A percentile compares a stretch with the other conserved stretches of the same genome.
Conservation (phyloP, 2,888 invertebrate genomes). For the Ptychoptera albimana region DNA sequence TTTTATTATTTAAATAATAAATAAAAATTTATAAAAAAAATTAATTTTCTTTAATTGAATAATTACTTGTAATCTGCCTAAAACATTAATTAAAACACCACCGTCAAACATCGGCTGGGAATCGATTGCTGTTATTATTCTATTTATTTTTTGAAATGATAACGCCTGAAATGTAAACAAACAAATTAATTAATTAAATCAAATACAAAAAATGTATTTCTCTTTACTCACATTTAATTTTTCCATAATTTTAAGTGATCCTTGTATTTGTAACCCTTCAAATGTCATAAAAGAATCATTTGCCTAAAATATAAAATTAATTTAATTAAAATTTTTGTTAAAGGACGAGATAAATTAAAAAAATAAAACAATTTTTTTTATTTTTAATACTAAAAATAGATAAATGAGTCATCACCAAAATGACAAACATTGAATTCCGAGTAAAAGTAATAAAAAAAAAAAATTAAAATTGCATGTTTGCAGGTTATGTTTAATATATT, state of each 20-base stretch:
- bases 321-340: too few relatives aligned
- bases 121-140: conserved; percentile 84
- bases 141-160: conserved; percentile 83
- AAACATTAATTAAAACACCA: conserved; percentile 86
- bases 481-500: too few relatives aligned
- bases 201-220: too few relatives aligned
- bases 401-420: too few relatives aligned
- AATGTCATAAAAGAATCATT: conserved; percentile 92
- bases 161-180: conserved; percentile 51
- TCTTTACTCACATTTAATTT: conserved; percentile 83
- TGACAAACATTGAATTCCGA: too few relatives aligned
- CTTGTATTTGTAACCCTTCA: conserved; percentile 86
- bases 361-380: too few relatives aligned
- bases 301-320: conserved; percentile 39
- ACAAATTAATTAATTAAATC: background rate
- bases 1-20: conserved; percentile 6
- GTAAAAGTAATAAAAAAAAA: too few relatives aligned
- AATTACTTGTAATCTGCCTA: conserved; percentile 88
- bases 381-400: too few relatives aligned
- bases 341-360: too few relatives aligned
- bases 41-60: too few relatives aligned
- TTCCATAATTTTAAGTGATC: conserved; percentile 87
- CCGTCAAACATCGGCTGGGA: conserved; percentile 98
- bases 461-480: too few relatives aligned
- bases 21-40: conserved; percentile 4